These are phyloP conservation scores for Aproaerema taeniolella DNA, from an alignment of 2,888 invertebrate species.

Conservation along the genomic window DNA sequence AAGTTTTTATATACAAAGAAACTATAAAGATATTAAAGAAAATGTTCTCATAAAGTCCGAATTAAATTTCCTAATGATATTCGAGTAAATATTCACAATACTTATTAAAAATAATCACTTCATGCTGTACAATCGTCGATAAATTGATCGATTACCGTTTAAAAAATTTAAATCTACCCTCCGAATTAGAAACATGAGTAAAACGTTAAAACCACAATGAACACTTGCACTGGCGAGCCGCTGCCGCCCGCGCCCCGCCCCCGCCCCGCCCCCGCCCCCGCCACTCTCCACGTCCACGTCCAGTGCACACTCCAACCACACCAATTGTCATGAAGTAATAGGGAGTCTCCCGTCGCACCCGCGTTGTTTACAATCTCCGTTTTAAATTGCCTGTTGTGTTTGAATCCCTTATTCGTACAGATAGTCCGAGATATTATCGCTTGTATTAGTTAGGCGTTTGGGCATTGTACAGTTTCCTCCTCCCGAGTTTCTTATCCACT, in stretches of 20 bases:
- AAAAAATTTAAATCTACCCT: slow-evolving; percentile 52
- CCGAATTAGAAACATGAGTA: slow-evolving; percentile 55
- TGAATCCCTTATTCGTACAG: neutral
- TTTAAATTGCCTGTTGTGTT: neutral
- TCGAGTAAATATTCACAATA: slow-evolving; percentile 73
- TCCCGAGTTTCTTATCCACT: too few species aligned
- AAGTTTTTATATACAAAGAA: slow-evolving; percentile 62
- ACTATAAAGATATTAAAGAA: slow-evolving; percentile 42
- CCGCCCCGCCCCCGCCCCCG: slow-evolving; percentile 4
- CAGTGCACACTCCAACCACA: slow-evolving; percentile 44
- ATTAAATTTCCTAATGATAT: slow-evolving; percentile 63
- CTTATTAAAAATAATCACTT: slow-evolving; percentile 53
- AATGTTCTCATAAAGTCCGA: slow-evolving; percentile 49
- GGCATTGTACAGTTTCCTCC: too few species aligned
- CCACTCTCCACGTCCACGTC: slow-evolving; percentile 25
- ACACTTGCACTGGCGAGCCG: slow-evolving; percentile 46
- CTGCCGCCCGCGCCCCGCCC: slow-evolving; percentile 23
- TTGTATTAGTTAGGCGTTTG: too few species aligned
- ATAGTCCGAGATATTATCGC: neutral
- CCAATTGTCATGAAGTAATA: slow-evolving; percentile 52
- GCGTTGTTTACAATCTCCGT: neutral
- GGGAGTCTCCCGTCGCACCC: slow-evolving; percentile 29
- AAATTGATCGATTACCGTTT: slow-evolving; percentile 40
- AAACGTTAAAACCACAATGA: slow-evolving; percentile 56
- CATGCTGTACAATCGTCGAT: slow-evolving; percentile 51